These are phyloP conservation scores for Chaenogobius annularis DNA, from an alignment of 2,113 vertebrate species.

Conservation along the genomic window DNA sequence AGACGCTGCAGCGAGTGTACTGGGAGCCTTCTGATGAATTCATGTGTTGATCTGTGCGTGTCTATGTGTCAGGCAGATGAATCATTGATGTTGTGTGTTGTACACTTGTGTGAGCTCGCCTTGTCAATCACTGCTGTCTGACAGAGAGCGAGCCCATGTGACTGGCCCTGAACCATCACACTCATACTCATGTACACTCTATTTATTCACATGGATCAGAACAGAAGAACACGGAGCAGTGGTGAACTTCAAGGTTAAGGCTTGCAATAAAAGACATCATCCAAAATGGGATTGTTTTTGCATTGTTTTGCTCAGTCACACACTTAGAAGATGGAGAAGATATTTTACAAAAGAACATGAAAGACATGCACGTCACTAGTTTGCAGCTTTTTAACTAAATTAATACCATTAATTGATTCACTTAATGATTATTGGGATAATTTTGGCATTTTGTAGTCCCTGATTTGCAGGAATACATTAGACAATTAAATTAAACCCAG, in stretches of 20 bases:
- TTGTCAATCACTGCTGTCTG: constrained; percentile 45
- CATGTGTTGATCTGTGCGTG: constrained; percentile 28
- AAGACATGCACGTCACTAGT: background rate
- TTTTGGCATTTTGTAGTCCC: too few species aligned
- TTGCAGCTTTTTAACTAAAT: background rate
- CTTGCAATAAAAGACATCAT: background rate
- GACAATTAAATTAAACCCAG: too few species aligned
- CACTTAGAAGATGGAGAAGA: background rate
- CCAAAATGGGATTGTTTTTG: background rate
- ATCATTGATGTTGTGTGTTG: constrained; percentile 49
- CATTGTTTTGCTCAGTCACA: background rate
- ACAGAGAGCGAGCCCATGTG: constrained; percentile 41
- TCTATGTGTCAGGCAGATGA: constrained; percentile 41
- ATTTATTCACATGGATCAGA: constrained; percentile 7
- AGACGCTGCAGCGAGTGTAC: background rate
- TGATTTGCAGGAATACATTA: background rate
- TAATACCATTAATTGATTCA: too few species aligned
- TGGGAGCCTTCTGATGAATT: constrained; percentile 40
- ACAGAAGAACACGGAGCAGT: background rate
- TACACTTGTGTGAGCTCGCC: constrained; percentile 22
- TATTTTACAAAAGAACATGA: background rate
- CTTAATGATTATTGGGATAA: too few species aligned
- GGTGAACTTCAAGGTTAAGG: constrained; percentile 7
- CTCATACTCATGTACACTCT: constrained; percentile 21
- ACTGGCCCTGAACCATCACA: constrained; percentile 47